Conservation (phyloP, 30 jellyfish, hydroid and myxozoan genomes). For the Turritopsis dohrnii region DNA sequence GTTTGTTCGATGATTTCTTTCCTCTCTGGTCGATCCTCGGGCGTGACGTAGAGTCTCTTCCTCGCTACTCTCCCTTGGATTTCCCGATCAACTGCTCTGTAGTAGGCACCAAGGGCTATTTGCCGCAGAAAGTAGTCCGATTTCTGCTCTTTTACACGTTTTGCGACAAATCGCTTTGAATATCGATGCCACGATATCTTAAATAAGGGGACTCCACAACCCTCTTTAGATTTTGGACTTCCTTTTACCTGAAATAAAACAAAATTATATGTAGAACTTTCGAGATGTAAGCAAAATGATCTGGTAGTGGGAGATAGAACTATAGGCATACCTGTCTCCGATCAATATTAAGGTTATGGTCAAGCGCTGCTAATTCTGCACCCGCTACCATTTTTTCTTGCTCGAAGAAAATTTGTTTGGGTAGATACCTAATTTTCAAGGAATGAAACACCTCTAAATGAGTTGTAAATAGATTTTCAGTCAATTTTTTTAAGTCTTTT, state of each 20-base stretch:
- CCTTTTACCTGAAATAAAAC: not conserved
- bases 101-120: too few species aligned
- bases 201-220: not conserved
- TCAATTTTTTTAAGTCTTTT: not conserved
- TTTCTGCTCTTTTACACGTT: not conserved
- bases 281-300: not conserved
- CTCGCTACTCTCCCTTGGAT: too few species aligned
- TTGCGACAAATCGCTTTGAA: not conserved
- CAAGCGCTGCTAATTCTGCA: not conserved
- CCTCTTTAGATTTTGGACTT: not conserved
- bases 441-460: not conserved
- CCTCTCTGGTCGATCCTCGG: too few species aligned
- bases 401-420: not conserved
- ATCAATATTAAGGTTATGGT: not conserved
- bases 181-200: not conserved
- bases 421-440: not conserved
- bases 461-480: not conserved
- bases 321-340: not conserved
- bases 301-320: too few species aligned
- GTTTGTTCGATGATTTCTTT: too few species aligned
- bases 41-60: too few species aligned
- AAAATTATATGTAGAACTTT: not conserved
- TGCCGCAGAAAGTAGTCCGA: too few species aligned
- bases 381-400: not conserved
- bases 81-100: too few species aligned